Evolutionary conservation across 2,113 vertebrate species (phyloP).

Genomic region (Ibidorhyncha struthersii): DNA sequence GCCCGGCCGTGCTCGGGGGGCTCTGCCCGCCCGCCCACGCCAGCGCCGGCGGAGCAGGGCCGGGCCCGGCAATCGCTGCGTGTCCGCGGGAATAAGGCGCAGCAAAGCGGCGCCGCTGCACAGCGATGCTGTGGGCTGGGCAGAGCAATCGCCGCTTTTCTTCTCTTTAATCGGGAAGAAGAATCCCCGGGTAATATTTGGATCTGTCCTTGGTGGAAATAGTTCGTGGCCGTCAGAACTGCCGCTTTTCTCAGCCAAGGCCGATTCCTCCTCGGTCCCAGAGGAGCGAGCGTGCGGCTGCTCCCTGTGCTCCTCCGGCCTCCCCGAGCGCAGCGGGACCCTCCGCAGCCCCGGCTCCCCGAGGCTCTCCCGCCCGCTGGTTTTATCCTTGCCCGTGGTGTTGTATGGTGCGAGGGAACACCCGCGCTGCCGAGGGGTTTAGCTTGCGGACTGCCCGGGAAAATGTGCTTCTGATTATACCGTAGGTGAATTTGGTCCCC

Average conservation of each 20-base stretch:
- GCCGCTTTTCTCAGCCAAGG: background rate
- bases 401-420: accelerated
- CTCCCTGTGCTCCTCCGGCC: background rate
- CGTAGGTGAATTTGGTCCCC: accelerated
- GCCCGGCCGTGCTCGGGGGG: background rate
- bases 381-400: accelerated
- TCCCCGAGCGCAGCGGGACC: background rate
- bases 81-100: accelerated
- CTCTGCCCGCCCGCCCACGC: background rate
- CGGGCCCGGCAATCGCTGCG: accelerated
- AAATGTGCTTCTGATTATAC: accelerated
- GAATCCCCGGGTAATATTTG: background rate
- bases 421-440: accelerated
- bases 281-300: background rate
- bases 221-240: background rate
- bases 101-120: accelerated
- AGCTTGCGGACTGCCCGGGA: background rate
- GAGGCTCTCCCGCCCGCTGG: background rate
- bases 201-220: background rate
- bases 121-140: accelerated
- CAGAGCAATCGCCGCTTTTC: accelerated
- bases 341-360: background rate
- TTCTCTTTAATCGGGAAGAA: background rate
- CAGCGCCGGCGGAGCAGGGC: background rate
- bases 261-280: accelerated